Evolutionary conservation across 2,797 vertebrate species (phyloP).

Genomic region (Molossus alvarezi): DNA sequence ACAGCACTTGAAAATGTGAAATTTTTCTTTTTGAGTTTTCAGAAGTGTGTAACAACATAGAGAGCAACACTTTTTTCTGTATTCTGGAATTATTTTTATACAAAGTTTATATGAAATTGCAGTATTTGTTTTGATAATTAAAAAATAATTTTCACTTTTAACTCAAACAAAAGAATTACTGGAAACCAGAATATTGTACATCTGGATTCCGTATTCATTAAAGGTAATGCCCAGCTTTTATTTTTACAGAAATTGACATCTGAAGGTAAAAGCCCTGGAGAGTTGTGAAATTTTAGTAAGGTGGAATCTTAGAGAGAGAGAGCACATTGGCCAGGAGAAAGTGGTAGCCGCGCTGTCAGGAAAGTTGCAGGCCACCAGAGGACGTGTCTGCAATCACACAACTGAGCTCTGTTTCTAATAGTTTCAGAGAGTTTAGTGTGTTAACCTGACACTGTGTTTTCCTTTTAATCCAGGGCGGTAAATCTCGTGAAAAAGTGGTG

Average conservation of each 20-base stretch:
- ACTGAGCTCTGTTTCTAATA: too few relatives aligned
- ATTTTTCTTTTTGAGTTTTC: not conserved
- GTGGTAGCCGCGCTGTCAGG: not conserved
- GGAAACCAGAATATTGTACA: not conserved
- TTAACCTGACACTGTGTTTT: not conserved
- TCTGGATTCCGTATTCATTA: not conserved
- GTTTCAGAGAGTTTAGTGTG: not conserved
- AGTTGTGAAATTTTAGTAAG: not conserved
- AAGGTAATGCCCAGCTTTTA: constrained; percentile 49
- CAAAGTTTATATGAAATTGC: constrained; percentile 40
- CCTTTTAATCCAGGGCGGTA: constrained; percentile 92
- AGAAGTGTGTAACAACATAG: constrained; percentile 43
- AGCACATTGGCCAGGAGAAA: not conserved
- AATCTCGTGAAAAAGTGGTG: constrained; percentile 96
- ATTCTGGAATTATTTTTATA: constrained; percentile 48
- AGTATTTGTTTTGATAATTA: constrained; percentile 44
- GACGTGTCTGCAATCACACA: fast-evolving
- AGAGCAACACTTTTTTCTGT: not conserved
- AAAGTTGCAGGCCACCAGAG: not conserved
- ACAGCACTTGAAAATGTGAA: not conserved
- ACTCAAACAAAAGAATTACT: constrained; percentile 31
- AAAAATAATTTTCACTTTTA: constrained; percentile 47
- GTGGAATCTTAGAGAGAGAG: not conserved
- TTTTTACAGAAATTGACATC: constrained; percentile 39
- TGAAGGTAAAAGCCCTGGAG: not conserved